Evolutionary conservation across 92 coral and sea anemone species (phyloP).

Genomic region (Epizoanthus stellaris): DNA sequence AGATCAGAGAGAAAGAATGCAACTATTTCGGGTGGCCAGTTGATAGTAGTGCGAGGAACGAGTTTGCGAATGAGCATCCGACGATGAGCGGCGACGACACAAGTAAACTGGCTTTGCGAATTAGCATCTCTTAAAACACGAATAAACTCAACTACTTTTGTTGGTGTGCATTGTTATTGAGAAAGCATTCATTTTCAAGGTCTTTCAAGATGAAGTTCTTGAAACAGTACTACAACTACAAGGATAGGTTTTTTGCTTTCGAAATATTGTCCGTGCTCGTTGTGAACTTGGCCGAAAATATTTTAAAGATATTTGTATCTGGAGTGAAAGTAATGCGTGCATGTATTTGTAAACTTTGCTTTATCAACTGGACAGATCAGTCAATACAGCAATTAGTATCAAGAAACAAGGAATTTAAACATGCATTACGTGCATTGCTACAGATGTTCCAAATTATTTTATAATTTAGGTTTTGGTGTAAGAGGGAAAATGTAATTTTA

Average conservation of each 20-base stretch:
- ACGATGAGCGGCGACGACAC: neutral
- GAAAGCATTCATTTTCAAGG: no score
- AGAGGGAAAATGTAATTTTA: neutral
- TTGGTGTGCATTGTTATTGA: no score
- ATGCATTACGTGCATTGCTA: slow-evolving; percentile 14
- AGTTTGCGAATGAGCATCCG: neutral
- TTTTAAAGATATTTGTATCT: neutral
- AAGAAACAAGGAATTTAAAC: slow-evolving; percentile 29
- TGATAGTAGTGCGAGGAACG: slow-evolving; percentile 29
- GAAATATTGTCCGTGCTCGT: no score
- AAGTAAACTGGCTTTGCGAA: neutral
- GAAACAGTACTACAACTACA: no score
- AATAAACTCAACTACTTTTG: neutral
- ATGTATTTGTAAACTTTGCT: neutral
- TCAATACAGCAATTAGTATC: slow-evolving; percentile 24
- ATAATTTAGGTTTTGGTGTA: slow-evolving; percentile 5
- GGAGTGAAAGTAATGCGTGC: slow-evolving; percentile 1
- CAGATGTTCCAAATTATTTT: slow-evolving; percentile 38
- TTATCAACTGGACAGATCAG: slow-evolving; percentile 28
- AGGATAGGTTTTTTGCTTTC: no score
- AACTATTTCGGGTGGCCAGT: slow-evolving; percentile 12
- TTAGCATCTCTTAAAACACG: neutral
- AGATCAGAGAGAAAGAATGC: neutral
- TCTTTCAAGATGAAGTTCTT: no score
- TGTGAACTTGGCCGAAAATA: neutral